phyloP scores from a whole-genome alignment of 1,140 invertebrate genomes.

The Paraescarpia echinospica region DNA sequence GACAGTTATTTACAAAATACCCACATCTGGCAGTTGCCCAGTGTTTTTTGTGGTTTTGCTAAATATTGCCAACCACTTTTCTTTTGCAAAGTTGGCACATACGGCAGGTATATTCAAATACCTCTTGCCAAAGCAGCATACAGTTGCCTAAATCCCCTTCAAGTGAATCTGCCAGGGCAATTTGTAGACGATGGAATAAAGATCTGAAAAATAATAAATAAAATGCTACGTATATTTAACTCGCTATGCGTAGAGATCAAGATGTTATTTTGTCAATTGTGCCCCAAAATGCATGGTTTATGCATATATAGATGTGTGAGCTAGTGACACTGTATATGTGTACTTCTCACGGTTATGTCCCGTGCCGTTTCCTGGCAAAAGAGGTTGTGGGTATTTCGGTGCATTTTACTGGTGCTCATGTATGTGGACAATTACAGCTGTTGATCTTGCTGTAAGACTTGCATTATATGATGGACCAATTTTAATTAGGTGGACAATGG shows the following conservation, averaged over 20 bases:
- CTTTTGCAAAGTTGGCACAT: too few species aligned
- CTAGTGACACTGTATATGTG: neutral
- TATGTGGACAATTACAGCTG: too few species aligned
- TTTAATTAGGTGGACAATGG: neutral
- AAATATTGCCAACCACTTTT: too few species aligned
- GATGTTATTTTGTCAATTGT: neutral
- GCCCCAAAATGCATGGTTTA: neutral
- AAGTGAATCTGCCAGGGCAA: neutral
- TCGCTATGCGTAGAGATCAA: neutral
- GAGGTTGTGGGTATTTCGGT: neutral
- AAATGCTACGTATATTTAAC: neutral
- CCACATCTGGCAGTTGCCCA: too few species aligned
- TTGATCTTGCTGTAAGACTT: neutral
- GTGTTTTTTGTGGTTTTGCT: too few species aligned
- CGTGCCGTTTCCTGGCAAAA: neutral
- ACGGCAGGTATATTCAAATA: neutral
- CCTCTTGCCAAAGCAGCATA: neutral
- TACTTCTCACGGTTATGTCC: neutral
- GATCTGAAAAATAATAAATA: neutral
- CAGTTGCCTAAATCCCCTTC: neutral
- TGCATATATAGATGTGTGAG: neutral
- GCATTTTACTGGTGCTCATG: neutral
- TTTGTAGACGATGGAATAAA: neutral
- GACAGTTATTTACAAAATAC: too few species aligned
- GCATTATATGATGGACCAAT: neutral